Evolutionary conservation across 2,797 vertebrate genomes (phyloP).

Genomic region (Macropodus opercularis): DNA sequence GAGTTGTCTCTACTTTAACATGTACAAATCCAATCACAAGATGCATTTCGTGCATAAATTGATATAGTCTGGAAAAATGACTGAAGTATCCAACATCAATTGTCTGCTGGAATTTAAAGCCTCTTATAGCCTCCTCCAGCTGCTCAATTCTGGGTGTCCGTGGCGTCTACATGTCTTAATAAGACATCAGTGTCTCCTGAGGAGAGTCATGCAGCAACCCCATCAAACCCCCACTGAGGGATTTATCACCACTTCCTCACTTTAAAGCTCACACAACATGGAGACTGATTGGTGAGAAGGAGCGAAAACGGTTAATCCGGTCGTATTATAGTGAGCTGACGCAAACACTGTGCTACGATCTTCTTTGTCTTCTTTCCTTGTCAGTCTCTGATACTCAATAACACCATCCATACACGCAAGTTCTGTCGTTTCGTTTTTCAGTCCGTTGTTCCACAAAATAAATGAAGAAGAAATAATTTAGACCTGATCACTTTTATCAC

Average conservation of each 20-base stretch:
- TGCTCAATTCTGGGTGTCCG: slow-evolving; percentile 36
- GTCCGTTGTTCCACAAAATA: background rate
- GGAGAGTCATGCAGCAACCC: slow-evolving; percentile 57
- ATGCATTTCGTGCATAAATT: slow-evolving; percentile 10
- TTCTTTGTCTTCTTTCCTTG: slow-evolving; percentile 20
- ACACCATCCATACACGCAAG: no score
- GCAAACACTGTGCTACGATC: slow-evolving; percentile 16
- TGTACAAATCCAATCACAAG: background rate
- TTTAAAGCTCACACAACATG: slow-evolving; percentile 34
- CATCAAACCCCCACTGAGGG: slow-evolving; percentile 51
- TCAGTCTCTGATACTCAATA: slow-evolving; percentile 3
- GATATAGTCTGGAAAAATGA: slow-evolving; percentile 21
- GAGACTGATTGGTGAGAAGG: slow-evolving; percentile 29
- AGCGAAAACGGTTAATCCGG: slow-evolving; percentile 45
- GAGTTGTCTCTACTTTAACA: background rate
- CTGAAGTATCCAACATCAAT: slow-evolving; percentile 18
- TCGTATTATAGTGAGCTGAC: slow-evolving; percentile 22
- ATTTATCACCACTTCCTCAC: slow-evolving; percentile 49
- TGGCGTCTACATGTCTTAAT: slow-evolving; percentile 39
- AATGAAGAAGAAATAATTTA: background rate
- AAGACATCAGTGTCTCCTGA: slow-evolving; percentile 52
- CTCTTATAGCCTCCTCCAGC: slow-evolving; percentile 12
- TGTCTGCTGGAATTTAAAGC: slow-evolving; percentile 44
- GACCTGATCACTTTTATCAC: no score
- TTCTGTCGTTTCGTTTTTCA: background rate